Evolutionary conservation across 2,888 invertebrate species (phyloP).

Genomic region (Acanthosoma haemorrhoidale): DNA sequence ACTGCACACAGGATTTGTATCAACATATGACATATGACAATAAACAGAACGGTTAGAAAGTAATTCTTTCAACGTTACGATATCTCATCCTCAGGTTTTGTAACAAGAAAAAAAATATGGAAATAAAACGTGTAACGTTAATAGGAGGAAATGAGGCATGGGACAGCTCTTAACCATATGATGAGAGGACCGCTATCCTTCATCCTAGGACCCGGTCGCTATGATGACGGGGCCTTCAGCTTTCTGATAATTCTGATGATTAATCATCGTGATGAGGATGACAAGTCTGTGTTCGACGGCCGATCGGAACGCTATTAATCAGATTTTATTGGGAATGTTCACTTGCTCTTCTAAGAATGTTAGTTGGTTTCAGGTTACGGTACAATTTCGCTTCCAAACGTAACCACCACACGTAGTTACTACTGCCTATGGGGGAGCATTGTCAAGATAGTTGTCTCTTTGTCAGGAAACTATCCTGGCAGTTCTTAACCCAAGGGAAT

Average conservation of each 20-base stretch:
- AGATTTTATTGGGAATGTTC: neutral
- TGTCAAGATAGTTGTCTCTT: too few relatives aligned
- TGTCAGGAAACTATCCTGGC: too few relatives aligned
- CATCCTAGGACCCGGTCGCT: neutral
- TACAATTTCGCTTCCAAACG: too few relatives aligned
- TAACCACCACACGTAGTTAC: too few relatives aligned
- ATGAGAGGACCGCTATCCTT: neutral
- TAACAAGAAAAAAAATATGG: too few relatives aligned
- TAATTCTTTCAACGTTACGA: too few relatives aligned
- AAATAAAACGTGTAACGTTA: neutral
- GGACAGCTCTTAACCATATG: neutral
- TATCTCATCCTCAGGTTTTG: neutral
- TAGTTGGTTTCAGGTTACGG: too few relatives aligned
- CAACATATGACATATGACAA: too few relatives aligned
- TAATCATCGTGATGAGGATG: neutral
- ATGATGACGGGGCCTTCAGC: neutral
- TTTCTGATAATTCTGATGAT: neutral
- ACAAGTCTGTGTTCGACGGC: constrained; percentile 9
- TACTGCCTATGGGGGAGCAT: too few relatives aligned
- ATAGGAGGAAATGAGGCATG: neutral
- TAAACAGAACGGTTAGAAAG: too few relatives aligned
- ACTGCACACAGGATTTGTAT: too few relatives aligned
- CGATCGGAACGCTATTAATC: neutral
- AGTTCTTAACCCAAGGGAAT: too few relatives aligned
- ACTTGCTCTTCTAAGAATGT: neutral